These are phyloP conservation scores for Phaenicophaeus curvirostris DNA, from an alignment of 2,797 vertebrate species.

Conservation along the genomic window DNA sequence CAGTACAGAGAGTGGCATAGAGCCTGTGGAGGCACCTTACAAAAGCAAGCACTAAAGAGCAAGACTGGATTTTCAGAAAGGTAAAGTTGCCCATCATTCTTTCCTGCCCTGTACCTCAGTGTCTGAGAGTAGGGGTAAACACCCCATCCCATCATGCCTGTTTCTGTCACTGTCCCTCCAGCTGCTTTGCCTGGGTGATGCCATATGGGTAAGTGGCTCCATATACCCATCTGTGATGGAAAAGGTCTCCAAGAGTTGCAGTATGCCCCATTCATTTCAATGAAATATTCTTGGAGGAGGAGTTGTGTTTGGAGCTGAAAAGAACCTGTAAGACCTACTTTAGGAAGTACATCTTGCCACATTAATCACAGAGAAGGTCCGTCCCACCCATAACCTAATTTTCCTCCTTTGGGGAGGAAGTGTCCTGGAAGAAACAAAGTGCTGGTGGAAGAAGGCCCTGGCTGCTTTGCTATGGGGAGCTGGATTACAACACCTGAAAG, in stretches of 20 bases:
- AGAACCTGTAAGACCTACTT: neutral
- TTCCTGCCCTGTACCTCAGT: neutral
- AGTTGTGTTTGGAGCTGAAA: neutral
- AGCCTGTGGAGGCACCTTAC: neutral
- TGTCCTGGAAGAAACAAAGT: neutral
- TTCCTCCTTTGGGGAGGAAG: neutral
- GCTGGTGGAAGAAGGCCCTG: neutral
- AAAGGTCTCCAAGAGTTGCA: neutral
- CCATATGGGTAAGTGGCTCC: neutral
- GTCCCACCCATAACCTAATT: neutral
- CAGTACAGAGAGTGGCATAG: neutral
- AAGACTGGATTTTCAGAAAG: neutral
- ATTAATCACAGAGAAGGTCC: neutral
- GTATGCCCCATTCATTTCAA: neutral
- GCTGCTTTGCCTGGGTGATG: neutral
- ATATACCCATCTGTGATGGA: neutral
- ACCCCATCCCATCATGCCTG: rapidly evolving
- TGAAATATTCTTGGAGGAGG: neutral
- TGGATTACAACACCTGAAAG: neutral
- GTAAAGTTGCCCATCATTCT: neutral
- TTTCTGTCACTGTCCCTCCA: neutral
- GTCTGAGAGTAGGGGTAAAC: neutral
- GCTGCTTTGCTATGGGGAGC: neutral
- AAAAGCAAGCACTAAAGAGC: neutral
- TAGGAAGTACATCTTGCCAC: neutral